phyloP scores from a whole-genome alignment of 1,140 invertebrate genomes.

The Lordiphosa mommai region DNA sequence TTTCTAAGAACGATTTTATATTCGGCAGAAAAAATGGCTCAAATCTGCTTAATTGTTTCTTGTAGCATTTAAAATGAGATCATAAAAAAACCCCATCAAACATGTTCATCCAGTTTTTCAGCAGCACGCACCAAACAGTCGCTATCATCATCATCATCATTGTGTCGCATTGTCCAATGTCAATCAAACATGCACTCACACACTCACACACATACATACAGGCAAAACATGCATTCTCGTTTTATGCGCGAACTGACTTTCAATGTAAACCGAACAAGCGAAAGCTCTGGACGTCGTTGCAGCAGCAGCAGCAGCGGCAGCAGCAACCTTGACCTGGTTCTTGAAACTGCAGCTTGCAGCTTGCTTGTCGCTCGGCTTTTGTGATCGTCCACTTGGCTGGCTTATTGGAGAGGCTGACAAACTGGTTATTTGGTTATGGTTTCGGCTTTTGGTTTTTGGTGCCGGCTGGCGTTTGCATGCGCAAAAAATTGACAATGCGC shows the following conservation, averaged over 20 bases:
- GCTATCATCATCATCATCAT: slow-evolving; percentile 12
- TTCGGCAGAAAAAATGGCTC: too few species aligned
- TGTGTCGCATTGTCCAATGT: slow-evolving; percentile 25
- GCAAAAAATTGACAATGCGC: slow-evolving; percentile 44
- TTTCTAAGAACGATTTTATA: too few species aligned
- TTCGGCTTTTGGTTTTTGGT: slow-evolving; percentile 3
- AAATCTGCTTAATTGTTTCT: too few species aligned
- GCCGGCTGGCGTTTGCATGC: slow-evolving; percentile 64
- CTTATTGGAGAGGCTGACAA: slow-evolving; percentile 60
- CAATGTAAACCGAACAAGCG: slow-evolving; percentile 71
- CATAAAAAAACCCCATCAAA: too few species aligned
- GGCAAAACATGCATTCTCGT: too few species aligned
- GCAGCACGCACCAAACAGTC: not conserved
- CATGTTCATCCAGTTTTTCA: slow-evolving; percentile 14
- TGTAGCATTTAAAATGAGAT: too few species aligned
- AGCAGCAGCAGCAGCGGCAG: slow-evolving; percentile 15
- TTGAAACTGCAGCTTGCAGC: slow-evolving; percentile 69
- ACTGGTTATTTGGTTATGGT: slow-evolving; percentile 55
- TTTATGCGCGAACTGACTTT: slow-evolving; percentile 74
- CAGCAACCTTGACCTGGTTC: slow-evolving; percentile 74
- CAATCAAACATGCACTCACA: slow-evolving; percentile 30
- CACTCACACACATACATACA: not conserved
- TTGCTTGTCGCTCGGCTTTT: slow-evolving; percentile 19
- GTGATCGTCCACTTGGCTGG: slow-evolving; percentile 43
- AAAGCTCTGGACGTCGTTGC: slow-evolving; percentile 55